These are phyloP conservation scores for Oreotrochilus melanogaster DNA, from an alignment of 2,113 vertebrate genomes.

Conservation along the genomic window DNA sequence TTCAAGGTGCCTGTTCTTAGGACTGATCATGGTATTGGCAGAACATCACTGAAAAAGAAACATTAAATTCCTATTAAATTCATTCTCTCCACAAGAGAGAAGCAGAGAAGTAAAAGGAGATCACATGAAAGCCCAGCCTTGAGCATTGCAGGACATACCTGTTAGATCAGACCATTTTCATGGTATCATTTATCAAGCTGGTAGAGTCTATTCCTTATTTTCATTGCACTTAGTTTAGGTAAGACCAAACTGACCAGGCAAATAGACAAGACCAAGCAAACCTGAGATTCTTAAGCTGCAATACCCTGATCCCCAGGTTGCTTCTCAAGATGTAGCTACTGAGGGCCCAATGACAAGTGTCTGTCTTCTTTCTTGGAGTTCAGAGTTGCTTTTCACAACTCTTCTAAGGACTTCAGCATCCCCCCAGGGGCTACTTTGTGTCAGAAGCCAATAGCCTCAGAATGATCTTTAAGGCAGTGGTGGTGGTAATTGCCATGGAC, in stretches of 20 bases:
- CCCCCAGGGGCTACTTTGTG: neutral
- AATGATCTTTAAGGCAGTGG: neutral
- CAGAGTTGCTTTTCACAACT: neutral
- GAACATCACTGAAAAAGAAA: neutral
- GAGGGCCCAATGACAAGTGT: neutral
- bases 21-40: neutral
- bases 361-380: neutral
- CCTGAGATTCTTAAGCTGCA: neutral
- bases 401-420: neutral
- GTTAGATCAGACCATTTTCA: neutral
- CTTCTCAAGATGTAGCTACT: neutral
- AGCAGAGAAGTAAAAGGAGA: neutral
- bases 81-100: neutral
- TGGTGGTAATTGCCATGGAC: neutral
- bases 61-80: neutral
- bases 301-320: neutral
- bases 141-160: neutral
- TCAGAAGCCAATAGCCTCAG: neutral
- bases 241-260: neutral
- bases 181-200: neutral
- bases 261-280: neutral
- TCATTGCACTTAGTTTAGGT: neutral
- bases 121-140: neutral
- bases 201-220: neutral
- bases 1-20: neutral